Base-by-base conservation (phyloP, 2,888 invertebrate species). In the Lasioglossum zephyrum region DNA sequence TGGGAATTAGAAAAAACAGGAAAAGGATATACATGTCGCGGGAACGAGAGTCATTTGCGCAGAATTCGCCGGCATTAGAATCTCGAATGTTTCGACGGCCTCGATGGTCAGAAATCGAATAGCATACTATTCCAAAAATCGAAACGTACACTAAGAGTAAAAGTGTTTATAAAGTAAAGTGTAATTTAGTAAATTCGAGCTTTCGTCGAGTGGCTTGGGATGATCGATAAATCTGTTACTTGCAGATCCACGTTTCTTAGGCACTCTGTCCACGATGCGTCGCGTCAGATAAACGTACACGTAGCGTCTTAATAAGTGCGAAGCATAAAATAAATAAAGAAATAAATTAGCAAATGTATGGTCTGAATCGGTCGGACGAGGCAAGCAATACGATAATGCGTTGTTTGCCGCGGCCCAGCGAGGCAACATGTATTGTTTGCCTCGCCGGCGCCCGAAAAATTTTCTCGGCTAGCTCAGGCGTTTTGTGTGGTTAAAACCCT, bases 1-100 rank as follows among this genome's bases (percentile, higher is more conserved):
- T 84, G 84, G n/a, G 41, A 84, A 80, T 83, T 84, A 84, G 84
- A 44, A 47, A 76, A 66, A 73, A 39, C 44, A 44, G 26, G 44
- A 74, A 77, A 78, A 82, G 57, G 75, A 79, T 26, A 36, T 60
- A 49, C 49, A 2, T 49, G 75, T 72, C 11, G 31, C 31, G 57
- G n/a, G 73, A 73, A 13, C 78, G 72, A 74, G 41, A 74, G 49
- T 73, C 72, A 47, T 73, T 84, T 57, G 77, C 69, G 39, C 41
- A 63, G 73, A 31, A 31, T 66, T 39, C 1, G 39, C 18, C 39
- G 18, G 36, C 47, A 13, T 39, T 77, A 36, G 76, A 47, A 66
- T 47, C 60, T 44, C n/a, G 74, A n/a, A 31, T 80, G n/a, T 76
- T n/a, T 53, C 36, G 18, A 5, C 41, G 70, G 79, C 13, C 36